phyloP scores from a whole-genome alignment of 2,888 invertebrate species.

The Trichopria drosophilae region DNA sequence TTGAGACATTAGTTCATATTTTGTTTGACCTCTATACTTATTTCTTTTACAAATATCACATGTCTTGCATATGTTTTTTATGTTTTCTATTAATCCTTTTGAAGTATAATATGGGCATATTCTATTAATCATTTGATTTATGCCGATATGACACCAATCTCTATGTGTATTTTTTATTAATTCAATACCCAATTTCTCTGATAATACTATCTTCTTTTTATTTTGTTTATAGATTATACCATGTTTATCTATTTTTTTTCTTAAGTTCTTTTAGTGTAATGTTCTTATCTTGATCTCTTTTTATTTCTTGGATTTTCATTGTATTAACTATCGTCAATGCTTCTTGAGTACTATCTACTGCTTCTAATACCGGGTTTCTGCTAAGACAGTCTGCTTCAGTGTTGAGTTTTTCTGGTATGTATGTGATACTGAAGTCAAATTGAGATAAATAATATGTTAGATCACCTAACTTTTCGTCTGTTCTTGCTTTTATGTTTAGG shows the following conservation, averaged over 20 bases:
- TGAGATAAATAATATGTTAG: constrained; percentile 4
- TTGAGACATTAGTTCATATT: constrained; percentile 32
- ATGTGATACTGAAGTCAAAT: constrained; percentile 25
- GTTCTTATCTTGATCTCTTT: constrained; percentile 30
- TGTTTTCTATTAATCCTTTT: too few relatives aligned
- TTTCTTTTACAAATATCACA: constrained; percentile 30
- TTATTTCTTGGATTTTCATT: constrained; percentile 30
- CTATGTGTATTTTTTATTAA: constrained; percentile 22
- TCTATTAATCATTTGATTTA: constrained; percentile 23
- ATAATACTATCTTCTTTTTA: constrained; percentile 30
- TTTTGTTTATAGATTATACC: constrained; percentile 27
- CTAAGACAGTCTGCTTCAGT: constrained; percentile 35
- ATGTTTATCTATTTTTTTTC: constrained; percentile 26
- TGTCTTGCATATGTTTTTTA: constrained; percentile 14
- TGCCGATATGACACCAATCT: constrained; percentile 27
- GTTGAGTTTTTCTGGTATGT: constrained; percentile 34
- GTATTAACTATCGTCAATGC: constrained; percentile 31
- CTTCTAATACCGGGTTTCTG: constrained; percentile 34
- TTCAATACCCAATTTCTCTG: constrained; percentile 26
- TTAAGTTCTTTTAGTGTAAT: constrained; percentile 14
- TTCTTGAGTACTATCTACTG: constrained; percentile 30
- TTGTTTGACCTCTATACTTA: constrained; percentile 27
- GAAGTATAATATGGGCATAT: too few relatives aligned
- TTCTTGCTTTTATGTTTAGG: constrained; percentile 2
- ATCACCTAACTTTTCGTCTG: too few relatives aligned